Conservation (phyloP, 2,113 vertebrate species). For the Aix galericulata region DNA sequence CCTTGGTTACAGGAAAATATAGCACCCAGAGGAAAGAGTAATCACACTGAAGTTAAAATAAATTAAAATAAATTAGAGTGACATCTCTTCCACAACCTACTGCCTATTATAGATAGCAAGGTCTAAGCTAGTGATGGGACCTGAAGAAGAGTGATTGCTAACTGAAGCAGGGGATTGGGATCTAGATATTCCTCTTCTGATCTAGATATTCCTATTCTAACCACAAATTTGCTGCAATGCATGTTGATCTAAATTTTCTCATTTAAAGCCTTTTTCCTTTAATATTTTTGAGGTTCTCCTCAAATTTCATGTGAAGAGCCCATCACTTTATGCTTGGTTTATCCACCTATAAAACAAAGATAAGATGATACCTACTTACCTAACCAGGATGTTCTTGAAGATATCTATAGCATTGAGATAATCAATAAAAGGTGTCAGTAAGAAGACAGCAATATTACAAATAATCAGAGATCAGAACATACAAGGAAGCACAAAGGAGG, state of each 20-base stretch:
- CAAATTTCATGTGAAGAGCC: not conserved
- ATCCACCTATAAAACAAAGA: not conserved
- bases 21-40: not conserved
- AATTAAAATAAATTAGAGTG: not conserved
- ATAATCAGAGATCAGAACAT: slow-evolving; percentile 28
- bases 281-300: not conserved
- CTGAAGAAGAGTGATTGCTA: not conserved
- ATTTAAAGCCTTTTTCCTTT: not conserved
- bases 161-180: not conserved
- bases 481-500: not conserved
- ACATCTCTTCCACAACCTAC: not conserved
- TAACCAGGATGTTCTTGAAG: slow-evolving; percentile 52
- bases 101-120: not conserved
- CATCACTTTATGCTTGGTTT: not conserved
- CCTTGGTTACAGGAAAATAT: not conserved
- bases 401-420: slow-evolving; percentile 48
- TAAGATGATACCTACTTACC: slow-evolving; percentile 55
- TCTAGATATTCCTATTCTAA: not conserved
- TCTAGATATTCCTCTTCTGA: not conserved
- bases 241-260: not conserved
- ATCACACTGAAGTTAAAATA: not conserved
- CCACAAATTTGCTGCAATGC: not conserved
- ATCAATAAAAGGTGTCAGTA: slow-evolving; percentile 42
- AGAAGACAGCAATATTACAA: slow-evolving; percentile 37
- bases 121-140: not conserved